Evolutionary conservation across 2,113 vertebrate genomes (phyloP).

Genomic region (Stigmatopora nigra): DNA sequence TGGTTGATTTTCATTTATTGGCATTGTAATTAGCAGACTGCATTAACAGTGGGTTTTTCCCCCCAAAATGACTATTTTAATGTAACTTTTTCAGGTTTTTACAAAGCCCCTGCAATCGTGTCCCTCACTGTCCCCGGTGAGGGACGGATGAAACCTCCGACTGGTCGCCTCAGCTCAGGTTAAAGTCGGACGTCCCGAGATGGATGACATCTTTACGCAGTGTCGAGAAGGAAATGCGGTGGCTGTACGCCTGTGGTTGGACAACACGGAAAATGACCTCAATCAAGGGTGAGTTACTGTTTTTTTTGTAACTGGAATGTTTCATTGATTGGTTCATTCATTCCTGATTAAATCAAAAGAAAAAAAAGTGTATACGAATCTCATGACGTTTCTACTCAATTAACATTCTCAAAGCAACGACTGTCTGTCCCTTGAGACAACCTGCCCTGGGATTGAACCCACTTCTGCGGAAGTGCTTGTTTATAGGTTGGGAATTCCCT

Average conservation of each 20-base stretch:
- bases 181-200: constrained; percentile 42
- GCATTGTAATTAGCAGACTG: too few relatives aligned
- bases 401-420: neutral
- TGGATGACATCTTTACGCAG: constrained; percentile 98
- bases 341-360: too few relatives aligned
- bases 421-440: constrained; percentile 21
- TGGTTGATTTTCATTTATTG: too few relatives aligned
- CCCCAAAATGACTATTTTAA: too few relatives aligned
- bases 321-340: too few relatives aligned
- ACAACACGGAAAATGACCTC: constrained; percentile 97
- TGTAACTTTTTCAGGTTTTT: constrained; percentile 3
- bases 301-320: too few relatives aligned
- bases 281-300: constrained; percentile 84
- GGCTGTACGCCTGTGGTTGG: constrained; percentile 91
- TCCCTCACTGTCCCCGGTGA: constrained; percentile 33
- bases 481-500: constrained; percentile 36
- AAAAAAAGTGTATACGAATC: too few relatives aligned
- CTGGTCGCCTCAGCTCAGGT: constrained; percentile 16
- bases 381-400: neutral
- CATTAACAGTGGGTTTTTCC: too few relatives aligned
- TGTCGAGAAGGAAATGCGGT: constrained; percentile 96
- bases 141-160: constrained; percentile 54
- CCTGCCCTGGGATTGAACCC: constrained; percentile 46
- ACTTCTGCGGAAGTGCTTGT: constrained; percentile 38
- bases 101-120: constrained; percentile 2